phyloP scores from a whole-genome alignment of 2,888 invertebrate genomes.

The Taphrorychus bicolor region DNA sequence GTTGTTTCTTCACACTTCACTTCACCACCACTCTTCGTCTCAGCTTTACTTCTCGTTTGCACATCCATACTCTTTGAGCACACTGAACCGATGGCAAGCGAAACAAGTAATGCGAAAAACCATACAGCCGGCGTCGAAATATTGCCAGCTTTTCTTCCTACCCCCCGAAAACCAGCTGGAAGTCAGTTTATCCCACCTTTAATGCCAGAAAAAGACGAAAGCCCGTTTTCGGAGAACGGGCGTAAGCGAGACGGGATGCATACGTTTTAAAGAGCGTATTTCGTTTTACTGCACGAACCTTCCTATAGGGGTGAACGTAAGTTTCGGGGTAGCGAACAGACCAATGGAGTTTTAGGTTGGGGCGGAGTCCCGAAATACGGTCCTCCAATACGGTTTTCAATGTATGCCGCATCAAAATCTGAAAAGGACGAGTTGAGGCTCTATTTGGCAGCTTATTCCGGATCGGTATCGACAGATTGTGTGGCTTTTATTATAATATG shows the following conservation, averaged over 20 bases:
- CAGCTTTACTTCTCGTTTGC: constrained; percentile 51
- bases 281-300: constrained; percentile 53
- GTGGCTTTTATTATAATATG: constrained; percentile 22
- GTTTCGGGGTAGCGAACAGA: constrained; percentile 58
- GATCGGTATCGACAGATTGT: constrained; percentile 38
- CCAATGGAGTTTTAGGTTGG: constrained; percentile 58
- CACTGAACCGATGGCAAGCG: constrained; percentile 51
- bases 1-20: constrained; percentile 55
- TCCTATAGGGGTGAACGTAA: constrained; percentile 61
- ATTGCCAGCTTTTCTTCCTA: constrained; percentile 58
- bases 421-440: constrained; percentile 42
- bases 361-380: constrained; percentile 60
- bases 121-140: constrained; percentile 59
- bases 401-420: constrained; percentile 54
- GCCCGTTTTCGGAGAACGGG: constrained; percentile 12
- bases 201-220: constrained; percentile 46
- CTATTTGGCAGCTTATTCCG: constrained; percentile 36
- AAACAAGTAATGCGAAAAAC: constrained; percentile 59
- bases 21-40: constrained; percentile 59
- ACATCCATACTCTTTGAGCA: constrained; percentile 66
- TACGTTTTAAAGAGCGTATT: constrained; percentile 54
- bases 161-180: constrained; percentile 55
- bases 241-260: constrained; percentile 42
- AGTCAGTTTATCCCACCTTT: constrained; percentile 51
- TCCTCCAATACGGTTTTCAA: constrained; percentile 62